A percentile compares a stretch with the other conserved stretches of the same genome.
Conservation (phyloP, 2,113 vertebrate species). For the Ranitomeya variabilis region DNA sequence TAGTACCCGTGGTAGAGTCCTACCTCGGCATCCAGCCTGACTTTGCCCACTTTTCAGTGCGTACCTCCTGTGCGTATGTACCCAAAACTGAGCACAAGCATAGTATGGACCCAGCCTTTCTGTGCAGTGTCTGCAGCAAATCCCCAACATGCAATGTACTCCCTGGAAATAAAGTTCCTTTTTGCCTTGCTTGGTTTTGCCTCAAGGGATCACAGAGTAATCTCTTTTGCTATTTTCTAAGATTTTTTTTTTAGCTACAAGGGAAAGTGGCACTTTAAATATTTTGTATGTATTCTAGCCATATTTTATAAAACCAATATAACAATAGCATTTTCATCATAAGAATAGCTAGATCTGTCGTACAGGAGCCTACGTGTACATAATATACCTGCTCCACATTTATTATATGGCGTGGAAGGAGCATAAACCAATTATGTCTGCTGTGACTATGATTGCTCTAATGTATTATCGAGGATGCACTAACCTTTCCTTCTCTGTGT, state of each 20-base stretch:
- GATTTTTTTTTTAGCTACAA: no score
- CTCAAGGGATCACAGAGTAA: neutral
- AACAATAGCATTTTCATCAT: neutral
- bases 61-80: no score
- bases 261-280: no score
- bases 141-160: no score
- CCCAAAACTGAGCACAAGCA: no score
- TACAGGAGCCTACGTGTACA: neutral
- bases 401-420: neutral
- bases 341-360: neutral
- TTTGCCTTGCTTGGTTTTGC: neutral
- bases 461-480: neutral
- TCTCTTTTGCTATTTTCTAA: no score
- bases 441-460: neutral
- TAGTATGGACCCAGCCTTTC: no score
- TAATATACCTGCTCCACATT: neutral
- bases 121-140: neutral
- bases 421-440: neutral
- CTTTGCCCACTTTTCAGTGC: no score
- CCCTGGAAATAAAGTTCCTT: no score
- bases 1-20: no score
- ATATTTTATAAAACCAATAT: neutral
- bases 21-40: no score
- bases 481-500: neutral
- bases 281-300: no score